Evolutionary conservation across 2,113 vertebrate genomes (phyloP), one percentile per base, ranked within the genome.

Genomic region (Microcebus lehilahytsara): DNA sequence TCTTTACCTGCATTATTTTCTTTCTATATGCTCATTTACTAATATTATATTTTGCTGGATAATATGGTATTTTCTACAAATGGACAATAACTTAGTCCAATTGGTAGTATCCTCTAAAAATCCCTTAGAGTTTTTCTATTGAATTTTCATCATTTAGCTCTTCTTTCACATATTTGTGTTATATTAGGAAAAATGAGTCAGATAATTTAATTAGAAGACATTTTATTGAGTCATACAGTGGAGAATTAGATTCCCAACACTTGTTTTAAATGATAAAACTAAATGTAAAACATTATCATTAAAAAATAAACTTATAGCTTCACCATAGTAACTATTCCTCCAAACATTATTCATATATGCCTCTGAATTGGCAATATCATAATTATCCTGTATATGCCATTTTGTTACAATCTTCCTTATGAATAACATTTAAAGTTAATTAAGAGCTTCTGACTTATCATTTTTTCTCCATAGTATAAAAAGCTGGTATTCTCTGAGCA

Each of bases 401-500:
- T 62, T 51, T 79, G 10, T 87, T 62, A 58, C 19, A 92, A 60
- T 51, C 7, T 66, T 91, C 90, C 64, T 85, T 11, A 34, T 75
- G 81, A 91, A 56, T 90, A 93, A 92, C 13, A 92, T 72, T 84
- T 78, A 83, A 32, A 83, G 46, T 84, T 84, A 88, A 77, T 83
- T 78, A 86, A 67, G 49, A 69, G 14, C 5, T 71, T 83, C 64
- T 88, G 58, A 67, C 72, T 62, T 27, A 78, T 75, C 9, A 14
- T 37, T 83, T 64, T 64, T 2, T 62, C 79, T 49, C n/a, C 23
- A 30, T 9, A 72, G 62, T 49, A 66, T 32, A 69, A 74, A 84
- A 80, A 80, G 3, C 12, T 89, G 64, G 37, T 3, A 40, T 32
- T 81, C 51, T 51, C 30, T 51, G 40, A 90, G 30, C 14, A 79